Evolutionary conservation across 2,797 vertebrate genomes (phyloP), one percentile per base, ranked within the genome.

Genomic region (Malurus splendens): DNA sequence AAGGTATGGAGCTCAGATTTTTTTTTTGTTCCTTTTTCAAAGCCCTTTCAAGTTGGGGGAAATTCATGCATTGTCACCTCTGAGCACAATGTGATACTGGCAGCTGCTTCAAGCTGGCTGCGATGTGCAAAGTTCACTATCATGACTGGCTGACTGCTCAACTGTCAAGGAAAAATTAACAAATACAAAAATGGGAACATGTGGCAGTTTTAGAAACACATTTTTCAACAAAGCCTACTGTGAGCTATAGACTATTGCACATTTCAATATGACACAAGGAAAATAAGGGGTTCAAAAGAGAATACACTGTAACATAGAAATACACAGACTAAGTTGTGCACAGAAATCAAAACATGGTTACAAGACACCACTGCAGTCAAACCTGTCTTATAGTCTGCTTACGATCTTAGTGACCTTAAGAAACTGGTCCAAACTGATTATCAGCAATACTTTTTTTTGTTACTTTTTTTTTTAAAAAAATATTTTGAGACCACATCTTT

Each of bases 181-280:
- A 90, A 86, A 90, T 90, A 94, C 77, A 91, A 84, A 93, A 89
- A 94, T 91, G 93, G 95, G 90, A 97, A 96, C 78, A 83, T 80
- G 87, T 96, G 92, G 85, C 91, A 93, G 91, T 94, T 92, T 96
- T 95, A 96, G 94, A 96, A 97, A 97, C 91, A 95, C 92, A 97
- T 93, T 95, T 95, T 91, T 86, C 66, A 94, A 92, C 92, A 96
- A 96, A 96, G 97, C 97, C 97, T 98, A 96, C 96, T 96, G 97
- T 98, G 98, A 98, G 97, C 98, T 98, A 98, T 60, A 97, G 97
- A 98, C 98, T 98, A 99, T 99, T 99, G 98, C 98, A 99, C 98
- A 96, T 98, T 98, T 97, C 97, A 98, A 97, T 95, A 97, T 97
- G 97, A 98, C 97, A 98, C 96, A 97, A 97, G 96, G 96, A 96